A percentile compares a stretch with the other conserved stretches of the same genome.
Evolutionary conservation across 2,888 invertebrate species (phyloP).

Genomic region (Ochlodes sylvanus): DNA sequence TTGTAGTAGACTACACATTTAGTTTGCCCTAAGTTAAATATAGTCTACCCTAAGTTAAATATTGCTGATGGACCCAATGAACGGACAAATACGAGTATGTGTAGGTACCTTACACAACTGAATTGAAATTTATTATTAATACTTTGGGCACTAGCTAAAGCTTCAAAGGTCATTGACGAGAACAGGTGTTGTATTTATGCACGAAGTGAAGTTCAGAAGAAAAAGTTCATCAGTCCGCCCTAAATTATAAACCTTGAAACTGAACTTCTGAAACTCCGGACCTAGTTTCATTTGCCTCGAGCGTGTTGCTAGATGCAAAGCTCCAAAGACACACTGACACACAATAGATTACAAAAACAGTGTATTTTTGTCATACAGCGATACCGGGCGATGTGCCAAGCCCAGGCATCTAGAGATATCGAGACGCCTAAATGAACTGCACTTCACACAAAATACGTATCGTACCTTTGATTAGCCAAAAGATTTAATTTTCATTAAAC

Average conservation of each 20-base stretch:
- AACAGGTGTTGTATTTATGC: too few relatives aligned
- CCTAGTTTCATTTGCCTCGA: constrained; percentile 3
- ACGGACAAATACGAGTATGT: too few relatives aligned
- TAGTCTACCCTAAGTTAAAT: too few relatives aligned
- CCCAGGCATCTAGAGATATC: constrained; percentile 41
- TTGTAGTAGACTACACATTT: too few relatives aligned
- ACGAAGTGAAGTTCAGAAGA: not conserved
- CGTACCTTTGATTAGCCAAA: not conserved
- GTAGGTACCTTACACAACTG: too few relatives aligned
- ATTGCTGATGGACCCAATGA: too few relatives aligned
- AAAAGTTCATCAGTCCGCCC: not conserved
- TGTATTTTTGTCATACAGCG: constrained; percentile 40
- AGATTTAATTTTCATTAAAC: not conserved
- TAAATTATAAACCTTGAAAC: constrained; percentile 2
- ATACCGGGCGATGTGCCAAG: constrained; percentile 46
- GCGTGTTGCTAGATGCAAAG: constrained; percentile 2
- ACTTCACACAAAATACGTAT: not conserved
- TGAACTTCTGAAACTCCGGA: not conserved
- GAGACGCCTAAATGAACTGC: constrained; percentile 42
- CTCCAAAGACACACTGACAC: constrained; percentile 44
- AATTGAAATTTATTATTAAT: too few relatives aligned
- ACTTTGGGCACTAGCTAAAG: too few relatives aligned
- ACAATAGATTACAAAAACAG: constrained; percentile 42
- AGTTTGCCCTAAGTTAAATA: too few relatives aligned
- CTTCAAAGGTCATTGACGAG: too few relatives aligned